Base-by-base conservation (phyloP, 2,113 vertebrate genomes). In the Puffinus mauretanicus region DNA sequence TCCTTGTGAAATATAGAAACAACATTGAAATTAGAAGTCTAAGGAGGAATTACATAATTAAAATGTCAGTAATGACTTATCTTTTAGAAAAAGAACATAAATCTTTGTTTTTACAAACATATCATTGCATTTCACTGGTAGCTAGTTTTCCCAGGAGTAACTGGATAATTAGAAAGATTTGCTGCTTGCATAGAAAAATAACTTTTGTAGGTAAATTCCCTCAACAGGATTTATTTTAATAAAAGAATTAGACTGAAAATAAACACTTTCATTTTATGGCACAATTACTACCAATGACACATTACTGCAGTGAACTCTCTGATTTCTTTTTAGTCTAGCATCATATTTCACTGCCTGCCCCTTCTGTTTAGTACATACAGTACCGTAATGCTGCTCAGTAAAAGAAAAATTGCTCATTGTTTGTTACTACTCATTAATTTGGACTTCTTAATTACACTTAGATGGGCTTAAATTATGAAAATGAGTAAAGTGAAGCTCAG, bases 141-240 rank as follows among this genome's bases (percentile, higher is more conserved):
- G 30, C 54, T 85, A 67, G 30, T 88, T 95, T 93, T 92, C 81
- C 54, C 69, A 77, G 44, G 22, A 91, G 69, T 51, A 82, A 44
- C 24, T 69, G 55, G 40, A 82, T 90, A 95, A 95, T 92, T 97
- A 92, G 57, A 92, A 94, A 94, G 83, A 93, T 86, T 94, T 91
- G 79, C 69, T 78, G 55, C 46, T 52, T 69, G 25, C 6, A 46
- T 58, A 94, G 75, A 96, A 95, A 96, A 94, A 86, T 81, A 92
- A 58, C 38, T 77, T 95, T 40, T 73, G 61, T 86, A 77, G 67
- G 82, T 93, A 93, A 96, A 93, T 94, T 92, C 34, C 13, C 64
- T 88, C 55, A 93, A 73, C 51, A 87, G 62, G 88, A 94, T 95
- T 93, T 95, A 96, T 96, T 96, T 94, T 58, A 77, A 90, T 87